Percentiles rank a stretch among this genome's conserved stretches.
phyloP scores from a whole-genome alignment of 2,797 vertebrate species.

The Merluccius polli region DNA sequence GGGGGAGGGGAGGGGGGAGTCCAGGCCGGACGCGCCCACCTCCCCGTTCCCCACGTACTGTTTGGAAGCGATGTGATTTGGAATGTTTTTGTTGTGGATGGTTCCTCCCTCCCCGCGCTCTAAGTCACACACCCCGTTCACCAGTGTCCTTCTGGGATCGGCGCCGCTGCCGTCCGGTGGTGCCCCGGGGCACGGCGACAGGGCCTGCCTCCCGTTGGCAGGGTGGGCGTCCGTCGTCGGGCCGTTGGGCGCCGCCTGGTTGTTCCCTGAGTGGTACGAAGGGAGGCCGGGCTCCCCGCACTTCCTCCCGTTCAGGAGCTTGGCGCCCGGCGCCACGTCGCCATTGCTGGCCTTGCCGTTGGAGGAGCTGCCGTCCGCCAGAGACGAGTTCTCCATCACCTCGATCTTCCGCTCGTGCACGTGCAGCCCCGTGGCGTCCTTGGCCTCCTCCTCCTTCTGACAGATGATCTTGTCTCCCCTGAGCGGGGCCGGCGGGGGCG shows the following conservation, averaged over 20 bases:
- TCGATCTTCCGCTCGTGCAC: constrained; percentile 97
- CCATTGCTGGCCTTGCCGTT: constrained; percentile 89
- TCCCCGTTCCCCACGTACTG: constrained; percentile 95
- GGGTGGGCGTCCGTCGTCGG: constrained; percentile 82
- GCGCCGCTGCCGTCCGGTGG: constrained; percentile 70
- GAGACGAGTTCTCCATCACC: constrained; percentile 98
- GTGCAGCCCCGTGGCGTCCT: constrained; percentile 96
- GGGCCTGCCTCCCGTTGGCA: constrained; percentile 77
- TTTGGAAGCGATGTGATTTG: constrained; percentile 99
- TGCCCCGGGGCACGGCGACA: constrained; percentile 47
- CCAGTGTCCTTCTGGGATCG: constrained; percentile 91
- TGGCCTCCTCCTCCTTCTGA: constrained; percentile 99
- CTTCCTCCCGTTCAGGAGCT: constrained; percentile 97
- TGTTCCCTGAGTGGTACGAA: constrained; percentile 99
- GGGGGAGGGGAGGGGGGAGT: constrained; percentile 63
- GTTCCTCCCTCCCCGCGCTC: constrained; percentile 83
- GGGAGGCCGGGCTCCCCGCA: constrained; percentile 96
- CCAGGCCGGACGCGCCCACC: constrained; percentile 79
- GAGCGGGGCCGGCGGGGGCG: constrained; percentile 80
- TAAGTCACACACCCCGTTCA: constrained; percentile 98
- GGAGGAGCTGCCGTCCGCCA: constrained; percentile 78
- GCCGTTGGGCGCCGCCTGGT: constrained; percentile 90
- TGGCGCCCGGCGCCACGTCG: constrained; percentile 81
- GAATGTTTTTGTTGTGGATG: constrained; percentile 98
- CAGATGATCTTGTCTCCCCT: constrained; percentile 99